Base-by-base conservation (phyloP, 1,140 invertebrate genomes). In the Drosophila grimshawi region DNA sequence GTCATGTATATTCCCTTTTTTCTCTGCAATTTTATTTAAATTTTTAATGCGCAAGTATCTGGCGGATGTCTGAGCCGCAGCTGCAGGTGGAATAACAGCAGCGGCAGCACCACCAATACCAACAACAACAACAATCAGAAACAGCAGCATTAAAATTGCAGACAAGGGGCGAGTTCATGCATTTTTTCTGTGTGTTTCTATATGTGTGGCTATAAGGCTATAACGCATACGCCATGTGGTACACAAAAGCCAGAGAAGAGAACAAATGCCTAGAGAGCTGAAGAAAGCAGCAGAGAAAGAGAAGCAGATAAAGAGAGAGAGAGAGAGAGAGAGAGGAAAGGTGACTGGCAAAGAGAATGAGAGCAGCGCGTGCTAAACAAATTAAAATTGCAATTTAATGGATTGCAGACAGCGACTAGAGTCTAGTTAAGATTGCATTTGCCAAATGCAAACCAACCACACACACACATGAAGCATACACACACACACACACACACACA, bases 321-420 rank as follows among this genome's bases (percentile, higher is more conserved):
- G 5, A 30, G 60, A 39, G 37, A 32, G 57, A 11, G 10, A n/a
- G 46, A 19, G 59, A 11, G 37, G 0, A 6, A 63, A 27, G 35
- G 19, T 19, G 10, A 51, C 30, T 41, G 48, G 33, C 3, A 10
- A 29, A 48, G 60, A 43, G 52, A 52, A 41, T 10, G 49, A 57
- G 64, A 27, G 68, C 70, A 72, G 57, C 65, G 72, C 64, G 52
- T 88, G 76, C 85, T 80, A 89, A 88, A 78, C 80, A 88, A 88
- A 88, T 88, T 88, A 88, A 89, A 88, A 88, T 88, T 80, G 73
- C 73, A 89, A 83, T 81, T 89, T 89, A 89, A 88, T 89, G 85
- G 80, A 86, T 86, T 88, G 64, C 64, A 69, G 74, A 32, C 48
- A 62, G 35, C 41, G 72, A 64, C 45, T 39, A 74, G 57, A 70